Evolutionary conservation across 2,797 vertebrate species (phyloP).

Genomic region (Sylvilagus floridanus): DNA sequence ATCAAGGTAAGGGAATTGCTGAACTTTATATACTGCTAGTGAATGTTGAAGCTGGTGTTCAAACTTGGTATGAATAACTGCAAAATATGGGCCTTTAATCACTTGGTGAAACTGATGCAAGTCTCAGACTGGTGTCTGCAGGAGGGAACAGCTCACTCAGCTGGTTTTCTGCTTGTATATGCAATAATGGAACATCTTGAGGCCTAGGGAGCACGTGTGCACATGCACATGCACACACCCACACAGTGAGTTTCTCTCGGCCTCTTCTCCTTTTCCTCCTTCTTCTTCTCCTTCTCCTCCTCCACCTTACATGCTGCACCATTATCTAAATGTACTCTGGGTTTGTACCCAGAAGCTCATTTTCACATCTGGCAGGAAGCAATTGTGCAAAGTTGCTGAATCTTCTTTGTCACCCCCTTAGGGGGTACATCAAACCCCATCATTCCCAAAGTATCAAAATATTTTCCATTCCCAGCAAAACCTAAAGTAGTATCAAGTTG

Average conservation of each 20-base stretch:
- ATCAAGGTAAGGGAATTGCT: neutral
- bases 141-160: neutral
- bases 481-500: constrained; percentile 15
- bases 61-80: neutral
- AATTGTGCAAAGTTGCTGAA: constrained; percentile 68
- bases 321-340: constrained; percentile 50
- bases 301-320: neutral
- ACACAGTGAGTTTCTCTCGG: neutral
- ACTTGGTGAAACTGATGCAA: neutral
- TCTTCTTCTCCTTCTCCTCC: neutral
- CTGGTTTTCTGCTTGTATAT: neutral
- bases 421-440: constrained; percentile 68
- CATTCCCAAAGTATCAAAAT: constrained; percentile 67
- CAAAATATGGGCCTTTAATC: neutral
- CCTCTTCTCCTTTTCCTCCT: neutral
- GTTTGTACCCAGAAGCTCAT: constrained; percentile 64
- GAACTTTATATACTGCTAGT: neutral
- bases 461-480: constrained; percentile 67
- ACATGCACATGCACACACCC: neutral
- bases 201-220: rapidly evolving
- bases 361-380: constrained; percentile 78
- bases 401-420: constrained; percentile 49
- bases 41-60: neutral
- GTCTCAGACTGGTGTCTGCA: neutral
- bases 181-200: neutral